Evolutionary conservation across 2,113 vertebrate genomes (phyloP), one percentile per base, ranked within the genome.

Genomic region (Cyrtonyx montezumae): DNA sequence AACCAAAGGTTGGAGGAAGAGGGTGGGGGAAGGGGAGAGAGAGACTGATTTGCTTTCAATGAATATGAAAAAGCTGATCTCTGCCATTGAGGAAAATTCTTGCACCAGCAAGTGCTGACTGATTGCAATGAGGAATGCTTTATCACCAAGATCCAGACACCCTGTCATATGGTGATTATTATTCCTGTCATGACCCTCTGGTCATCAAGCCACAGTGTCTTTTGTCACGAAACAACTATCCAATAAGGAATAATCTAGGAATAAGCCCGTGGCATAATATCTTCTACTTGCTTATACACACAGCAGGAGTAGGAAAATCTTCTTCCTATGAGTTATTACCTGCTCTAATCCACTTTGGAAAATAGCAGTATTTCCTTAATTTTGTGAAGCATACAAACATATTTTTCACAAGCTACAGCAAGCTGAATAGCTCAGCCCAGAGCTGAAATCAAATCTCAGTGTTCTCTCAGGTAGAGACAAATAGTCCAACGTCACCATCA

Each of bases 151-250:
- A 89, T 96, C 91, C 62, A 96, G 94, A 94, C 68, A 75, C 79
- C 56, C 77, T 95, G 95, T 93, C 93, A 97, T 93, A 90, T 13
- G 79, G 82, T 84, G 87, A 96, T 97, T 95, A 94, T 95, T 96
- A 97, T 91, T 84, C 55, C 87, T 88, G 78, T 88, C 93, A 93
- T 88, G 86, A 95, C 92, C 84, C 80, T 95, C 90, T 94, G 96
- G 91, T 92, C 94, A 97, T 96, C 94, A 96, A 92, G 90, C 70
- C 66, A 85, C 80, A 87, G 65, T 84, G 79, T 83, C 76, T 84
- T 94, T 81, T 91, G 79, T 74, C 87, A 94, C 2, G 9, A 97
- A 97, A 95, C 88, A 95, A 94, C 93, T 87, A 79, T 79, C 76
- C 65, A 79, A 91, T 74, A 94, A 96, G 51, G 66, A 93, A 93